Conservation (phyloP, 2,888 invertebrate species). For the Stictocephala bisonia region DNA sequence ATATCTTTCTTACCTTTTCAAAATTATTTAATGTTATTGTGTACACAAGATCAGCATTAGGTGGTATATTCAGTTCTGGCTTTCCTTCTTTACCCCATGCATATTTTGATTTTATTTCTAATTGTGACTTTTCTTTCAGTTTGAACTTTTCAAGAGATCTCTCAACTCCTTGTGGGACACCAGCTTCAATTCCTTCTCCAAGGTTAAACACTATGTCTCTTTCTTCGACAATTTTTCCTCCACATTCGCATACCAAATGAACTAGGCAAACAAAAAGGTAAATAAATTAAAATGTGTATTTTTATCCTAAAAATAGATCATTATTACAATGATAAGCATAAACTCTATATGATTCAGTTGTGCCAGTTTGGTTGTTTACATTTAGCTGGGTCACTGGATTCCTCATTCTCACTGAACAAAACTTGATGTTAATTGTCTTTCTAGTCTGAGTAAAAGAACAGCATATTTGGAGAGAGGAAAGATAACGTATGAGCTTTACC, state of each 20-base stretch:
- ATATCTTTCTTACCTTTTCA: conserved; percentile 81
- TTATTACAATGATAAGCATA: too few relatives aligned
- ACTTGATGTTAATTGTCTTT: too few relatives aligned
- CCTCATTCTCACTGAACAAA: too few relatives aligned
- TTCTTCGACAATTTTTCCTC: conserved; percentile 79
- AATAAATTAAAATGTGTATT: too few relatives aligned
- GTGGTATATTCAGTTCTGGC: conserved; percentile 78
- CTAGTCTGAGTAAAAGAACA: too few relatives aligned
- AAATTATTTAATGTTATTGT: conserved; percentile 84
- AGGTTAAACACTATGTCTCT: conserved; percentile 83
- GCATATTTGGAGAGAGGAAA: too few relatives aligned
- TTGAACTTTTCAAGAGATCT: conserved; percentile 83
- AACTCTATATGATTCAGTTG: too few relatives aligned
- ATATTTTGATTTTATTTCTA: conserved; percentile 80
- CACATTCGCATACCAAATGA: conserved; percentile 75
- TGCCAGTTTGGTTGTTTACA: too few relatives aligned
- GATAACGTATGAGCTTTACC: too few relatives aligned
- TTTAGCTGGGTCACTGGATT: too few relatives aligned
- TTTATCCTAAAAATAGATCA: too few relatives aligned
- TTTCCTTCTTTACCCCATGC: conserved; percentile 83
- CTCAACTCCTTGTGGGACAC: conserved; percentile 86
- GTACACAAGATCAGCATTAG: conserved; percentile 83
- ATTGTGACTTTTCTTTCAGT: conserved; percentile 79
- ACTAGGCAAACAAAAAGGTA: too few relatives aligned
- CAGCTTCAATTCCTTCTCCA: conserved; percentile 85